Percentiles rank a stretch among this genome's conserved stretches.
Conservation (phyloP, 1,140 invertebrate species). For the Papilio dardanus region DNA sequence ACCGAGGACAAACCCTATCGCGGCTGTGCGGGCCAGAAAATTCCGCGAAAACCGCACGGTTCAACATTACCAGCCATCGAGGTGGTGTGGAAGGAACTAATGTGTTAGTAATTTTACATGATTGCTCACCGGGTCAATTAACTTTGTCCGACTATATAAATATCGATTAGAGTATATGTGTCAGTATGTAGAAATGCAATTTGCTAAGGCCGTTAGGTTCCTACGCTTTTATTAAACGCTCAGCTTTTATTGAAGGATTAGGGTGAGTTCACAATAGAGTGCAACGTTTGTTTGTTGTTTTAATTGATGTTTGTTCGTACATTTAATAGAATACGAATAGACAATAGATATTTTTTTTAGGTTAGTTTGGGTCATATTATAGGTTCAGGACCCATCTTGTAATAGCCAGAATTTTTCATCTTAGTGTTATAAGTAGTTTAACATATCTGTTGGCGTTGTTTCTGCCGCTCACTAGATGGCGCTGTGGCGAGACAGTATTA, state of each 20-base stretch:
- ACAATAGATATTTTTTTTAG: not conserved
- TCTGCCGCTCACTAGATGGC: too few species aligned
- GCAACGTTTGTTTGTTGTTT: not conserved
- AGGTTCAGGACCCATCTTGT: too few species aligned
- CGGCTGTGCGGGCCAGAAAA: too few species aligned
- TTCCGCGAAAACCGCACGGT: too few species aligned
- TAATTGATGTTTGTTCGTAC: not conserved
- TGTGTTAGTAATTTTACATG: not conserved
- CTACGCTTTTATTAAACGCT: conserved; percentile 27
- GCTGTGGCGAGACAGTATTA: too few species aligned
- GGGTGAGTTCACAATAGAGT: conserved; percentile 13
- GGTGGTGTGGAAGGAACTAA: too few species aligned
- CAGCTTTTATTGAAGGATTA: conserved; percentile 31
- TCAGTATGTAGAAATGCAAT: conserved; percentile 35
- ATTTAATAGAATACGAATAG: not conserved
- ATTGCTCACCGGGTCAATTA: not conserved
- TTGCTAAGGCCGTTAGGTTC: conserved; percentile 1
- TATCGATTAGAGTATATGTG: conserved; percentile 27
- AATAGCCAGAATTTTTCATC: too few species aligned
- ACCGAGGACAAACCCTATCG: too few species aligned
- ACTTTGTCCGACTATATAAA: not conserved
- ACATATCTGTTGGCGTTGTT: too few species aligned
- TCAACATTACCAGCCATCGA: too few species aligned
- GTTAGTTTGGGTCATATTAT: too few species aligned
- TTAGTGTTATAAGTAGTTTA: too few species aligned